These are phyloP conservation scores for Pseudomyrmex pallidus DNA, from an alignment of 1,140 invertebrate genomes.

Conservation along the genomic window DNA sequence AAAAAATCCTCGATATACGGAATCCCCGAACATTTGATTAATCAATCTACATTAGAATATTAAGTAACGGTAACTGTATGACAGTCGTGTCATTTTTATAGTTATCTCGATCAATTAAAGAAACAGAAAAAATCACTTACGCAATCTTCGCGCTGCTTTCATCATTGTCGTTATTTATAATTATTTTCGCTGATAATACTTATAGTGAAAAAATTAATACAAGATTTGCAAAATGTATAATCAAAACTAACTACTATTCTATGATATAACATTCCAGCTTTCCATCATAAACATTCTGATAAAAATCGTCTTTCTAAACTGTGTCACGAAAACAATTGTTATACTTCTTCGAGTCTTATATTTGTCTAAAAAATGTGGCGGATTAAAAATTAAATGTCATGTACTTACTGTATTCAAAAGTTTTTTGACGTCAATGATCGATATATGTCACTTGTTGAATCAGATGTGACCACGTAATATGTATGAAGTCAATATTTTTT, in stretches of 20 bases:
- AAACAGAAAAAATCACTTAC: neutral
- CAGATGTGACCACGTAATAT: neutral
- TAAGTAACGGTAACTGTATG: neutral
- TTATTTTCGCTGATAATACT: neutral
- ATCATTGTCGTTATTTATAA: neutral
- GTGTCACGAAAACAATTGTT: too few relatives aligned
- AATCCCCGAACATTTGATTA: too few relatives aligned
- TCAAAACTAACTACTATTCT: too few relatives aligned
- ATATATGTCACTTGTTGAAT: slow-evolving; percentile 10
- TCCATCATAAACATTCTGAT: neutral
- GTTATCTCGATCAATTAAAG: neutral
- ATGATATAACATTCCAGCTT: too few relatives aligned
- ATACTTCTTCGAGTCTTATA: neutral
- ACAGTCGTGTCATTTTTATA: neutral
- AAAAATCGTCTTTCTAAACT: neutral
- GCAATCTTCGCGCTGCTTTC: neutral
- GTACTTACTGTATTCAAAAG: neutral
- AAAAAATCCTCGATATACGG: too few relatives aligned
- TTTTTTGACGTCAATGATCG: neutral
- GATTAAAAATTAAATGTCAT: neutral
- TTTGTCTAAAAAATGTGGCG: neutral
- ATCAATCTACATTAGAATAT: too few relatives aligned
- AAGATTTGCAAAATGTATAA: neutral
- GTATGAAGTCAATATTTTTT: slow-evolving; percentile 5
- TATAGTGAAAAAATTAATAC: neutral